Evolutionary conservation across 2,888 invertebrate species (phyloP).

Genomic region (Aphidoletes aphidimyza): DNA sequence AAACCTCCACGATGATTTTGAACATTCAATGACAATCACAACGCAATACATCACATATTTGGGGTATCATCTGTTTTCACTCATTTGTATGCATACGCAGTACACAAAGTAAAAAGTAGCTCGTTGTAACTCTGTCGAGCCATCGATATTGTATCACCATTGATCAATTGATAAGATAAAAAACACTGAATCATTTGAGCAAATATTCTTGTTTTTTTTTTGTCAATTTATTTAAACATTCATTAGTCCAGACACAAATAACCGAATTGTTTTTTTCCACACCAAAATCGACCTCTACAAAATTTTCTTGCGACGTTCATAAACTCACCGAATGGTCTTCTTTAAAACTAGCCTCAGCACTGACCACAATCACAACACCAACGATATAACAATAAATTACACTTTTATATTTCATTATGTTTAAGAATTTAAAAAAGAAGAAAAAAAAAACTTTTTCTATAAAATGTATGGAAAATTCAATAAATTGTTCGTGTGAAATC

Average conservation of each 20-base stretch:
- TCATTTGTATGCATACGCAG: neutral
- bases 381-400: neutral
- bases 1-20: neutral
- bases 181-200: neutral
- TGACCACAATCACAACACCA: neutral
- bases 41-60: neutral
- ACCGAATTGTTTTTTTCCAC: neutral
- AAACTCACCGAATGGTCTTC: conserved; percentile 20
- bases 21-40: neutral
- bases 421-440: neutral
- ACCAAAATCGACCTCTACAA: neutral
- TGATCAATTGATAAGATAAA: conserved; percentile 21
- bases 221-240: neutral
- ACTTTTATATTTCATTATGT: neutral
- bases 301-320: too few relatives aligned
- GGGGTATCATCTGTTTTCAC: neutral
- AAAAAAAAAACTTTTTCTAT: neutral
- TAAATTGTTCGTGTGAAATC: neutral
- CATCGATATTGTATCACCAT: neutral
- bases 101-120: neutral
- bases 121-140: neutral
- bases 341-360: neutral
- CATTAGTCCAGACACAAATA: too few relatives aligned
- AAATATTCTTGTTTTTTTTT: neutral
- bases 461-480: too few relatives aligned